Base-by-base conservation (phyloP, 2,888 invertebrate species). In the Homarus gammarus region DNA sequence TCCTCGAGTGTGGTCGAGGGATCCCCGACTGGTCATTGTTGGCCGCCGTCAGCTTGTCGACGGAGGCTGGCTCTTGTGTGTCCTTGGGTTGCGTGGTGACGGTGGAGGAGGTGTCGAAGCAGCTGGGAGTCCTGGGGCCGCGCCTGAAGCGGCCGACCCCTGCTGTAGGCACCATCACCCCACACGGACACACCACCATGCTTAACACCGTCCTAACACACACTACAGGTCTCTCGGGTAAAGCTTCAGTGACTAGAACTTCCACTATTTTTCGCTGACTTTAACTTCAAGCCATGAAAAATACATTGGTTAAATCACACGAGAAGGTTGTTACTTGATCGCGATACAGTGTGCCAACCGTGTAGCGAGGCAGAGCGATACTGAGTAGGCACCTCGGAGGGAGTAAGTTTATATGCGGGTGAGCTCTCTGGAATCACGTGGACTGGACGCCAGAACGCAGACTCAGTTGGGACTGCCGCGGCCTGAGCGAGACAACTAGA, bases 171-270 rank as follows among this genome's bases (percentile, higher is more conserved):
- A 84, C 84, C 88, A 89, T 89, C 78, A 89, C 88, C 72, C 88
- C 88, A 72, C 88, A 89, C 77, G 88, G 88, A 84, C 88, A 89
- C 81, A 89, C 88, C 84, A 89, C 88, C 88, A 89, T 89, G 72
- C 72, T 56, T 56, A 75, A 73, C 61, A 61, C 73, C 73, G 33
- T 36, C 38, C 68, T 79, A n/a, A 12, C 72, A 51, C 38, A 44
- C 85, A 49, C 49, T 36, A 51, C 49, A 73, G 36, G 6, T 27
- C 40, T 56, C 73, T 75, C 61, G 33, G 8, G 15, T 18, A n/a
- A 64, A 70, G 6, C 15, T 6, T 44, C 22, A 49, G 36, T 27
- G 27, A 33, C 33, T 44, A 70, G 27, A n/a, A 33, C 73, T 64
- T 61, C 31, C 83, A 44, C 73, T 40, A 22, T 56, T 22, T 82